These are phyloP conservation scores for Yponomeuta cagnagella DNA, from an alignment of 2,888 invertebrate genomes.

Conservation along the genomic window DNA sequence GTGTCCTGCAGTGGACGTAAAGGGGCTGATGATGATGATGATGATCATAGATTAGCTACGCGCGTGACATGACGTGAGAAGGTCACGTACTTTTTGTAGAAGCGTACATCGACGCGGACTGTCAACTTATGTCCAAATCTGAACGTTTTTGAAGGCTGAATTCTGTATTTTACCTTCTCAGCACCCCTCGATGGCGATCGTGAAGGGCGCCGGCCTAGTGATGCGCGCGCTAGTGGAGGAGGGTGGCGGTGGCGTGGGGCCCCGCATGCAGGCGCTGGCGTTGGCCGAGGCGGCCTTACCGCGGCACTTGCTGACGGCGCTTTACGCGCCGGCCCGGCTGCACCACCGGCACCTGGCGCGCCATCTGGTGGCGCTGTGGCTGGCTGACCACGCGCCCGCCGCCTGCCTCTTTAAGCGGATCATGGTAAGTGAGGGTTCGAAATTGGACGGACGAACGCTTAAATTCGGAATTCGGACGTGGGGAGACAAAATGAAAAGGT, in stretches of 20 bases:
- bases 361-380: constrained; percentile 96
- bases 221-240: constrained; percentile 99
- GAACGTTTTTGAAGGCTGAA: too few species aligned
- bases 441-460: not conserved
- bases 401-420: constrained; percentile 90
- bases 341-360: constrained; percentile 92
- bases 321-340: constrained; percentile 90
- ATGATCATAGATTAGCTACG: too few species aligned
- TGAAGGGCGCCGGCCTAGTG: constrained; percentile 98
- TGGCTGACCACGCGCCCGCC: constrained; percentile 94
- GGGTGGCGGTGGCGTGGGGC: constrained; percentile 92
- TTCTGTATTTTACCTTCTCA: constrained; percentile 40
- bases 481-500: too few species aligned
- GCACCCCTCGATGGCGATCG: constrained; percentile 98
- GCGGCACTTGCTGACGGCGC: constrained; percentile 91
- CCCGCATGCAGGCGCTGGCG: constrained; percentile 96
- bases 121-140: too few species aligned
- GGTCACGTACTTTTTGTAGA: too few species aligned
- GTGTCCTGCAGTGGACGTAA: too few species aligned
- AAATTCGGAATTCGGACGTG: not conserved
- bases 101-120: too few species aligned
- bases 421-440: constrained; percentile 77
- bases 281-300: constrained; percentile 97
- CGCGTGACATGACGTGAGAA: too few species aligned
- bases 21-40: too few species aligned